phyloP scores from a whole-genome alignment of 2,888 invertebrate species.

The Lycocerus yunnanus region DNA sequence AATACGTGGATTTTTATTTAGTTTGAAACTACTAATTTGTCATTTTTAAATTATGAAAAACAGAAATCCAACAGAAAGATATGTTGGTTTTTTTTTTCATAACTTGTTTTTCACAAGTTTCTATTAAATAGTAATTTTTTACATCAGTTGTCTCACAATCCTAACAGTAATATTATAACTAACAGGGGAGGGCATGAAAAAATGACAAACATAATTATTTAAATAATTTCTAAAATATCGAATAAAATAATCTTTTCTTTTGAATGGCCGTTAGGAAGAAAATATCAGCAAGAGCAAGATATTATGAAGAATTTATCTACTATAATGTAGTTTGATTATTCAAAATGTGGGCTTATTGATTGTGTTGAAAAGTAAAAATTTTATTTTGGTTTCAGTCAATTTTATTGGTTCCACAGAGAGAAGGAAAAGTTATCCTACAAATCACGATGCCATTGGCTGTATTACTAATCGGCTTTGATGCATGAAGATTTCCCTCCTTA shows the following conservation, averaged over 20 bases:
- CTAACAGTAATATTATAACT: no score
- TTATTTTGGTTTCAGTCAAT: background rate
- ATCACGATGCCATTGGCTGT: background rate
- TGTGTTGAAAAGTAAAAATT: background rate
- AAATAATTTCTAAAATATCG: no score
- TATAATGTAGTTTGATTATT: background rate
- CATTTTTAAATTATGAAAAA: background rate
- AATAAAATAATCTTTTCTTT: no score
- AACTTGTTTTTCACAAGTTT: background rate
- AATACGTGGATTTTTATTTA: background rate
- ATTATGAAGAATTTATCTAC: no score
- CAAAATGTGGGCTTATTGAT: background rate
- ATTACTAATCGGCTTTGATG: background rate
- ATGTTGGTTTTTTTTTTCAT: no score
- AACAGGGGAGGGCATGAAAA: no score
- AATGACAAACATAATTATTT: no score
- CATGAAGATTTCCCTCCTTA: background rate
- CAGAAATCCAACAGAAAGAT: no score
- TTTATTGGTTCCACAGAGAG: background rate
- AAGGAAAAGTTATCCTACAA: background rate
- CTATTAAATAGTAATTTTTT: background rate
- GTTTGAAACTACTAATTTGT: background rate
- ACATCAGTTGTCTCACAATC: no score
- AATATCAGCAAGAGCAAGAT: background rate
- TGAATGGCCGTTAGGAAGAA: no score